Evolutionary conservation across 2,888 invertebrate genomes (phyloP), one percentile per base, ranked within the genome.

Genomic region (Asteroscopus sphinx): DNA sequence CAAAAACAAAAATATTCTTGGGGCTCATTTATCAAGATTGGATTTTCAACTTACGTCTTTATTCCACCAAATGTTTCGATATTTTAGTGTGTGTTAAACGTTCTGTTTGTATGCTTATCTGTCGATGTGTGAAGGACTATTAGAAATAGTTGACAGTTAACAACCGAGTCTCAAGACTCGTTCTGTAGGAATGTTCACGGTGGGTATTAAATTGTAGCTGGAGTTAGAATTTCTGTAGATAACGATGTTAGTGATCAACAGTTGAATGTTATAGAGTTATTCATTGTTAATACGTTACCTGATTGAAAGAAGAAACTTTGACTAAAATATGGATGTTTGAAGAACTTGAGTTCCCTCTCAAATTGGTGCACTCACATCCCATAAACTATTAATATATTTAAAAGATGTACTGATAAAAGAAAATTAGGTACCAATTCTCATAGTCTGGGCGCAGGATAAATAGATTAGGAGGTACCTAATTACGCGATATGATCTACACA

Each of bases 71-170:
- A 12, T 30, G 41, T 32, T 15, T 3, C 12, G 13, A 35, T 3
- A 32, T 15, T 9, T 21, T 17, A 17, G 41, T 54, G 45, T 55
- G 62, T 37, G 52, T 26, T 40, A 12, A 1, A 41, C 9, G 15
- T 8, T 12, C 13, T 26, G 26, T 16, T 28, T 39, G 1, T 25
- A n/a, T 16, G 28, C 47, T 35, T 36, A 45, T 40, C 60, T 36
- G 36, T 36, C 68, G 42, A 76, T 75, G 81, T 79, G 81, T 81
- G 80, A 66, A 82, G 74, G 72, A 77, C 75, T 73, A 80, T 81
- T 82, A 79, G 69, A 73, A 77, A 73, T 76, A 77, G 76, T 79
- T 81, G 80, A 81, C 82, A 81, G 78, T 76, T 71, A 77, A 74
- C 73, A 73, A 72, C 41, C 58, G 55, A 59, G 56, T n/a, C 62